Conservation (phyloP, 2,797 vertebrate species). For the Acrossocheilus wenchowensis region DNA sequence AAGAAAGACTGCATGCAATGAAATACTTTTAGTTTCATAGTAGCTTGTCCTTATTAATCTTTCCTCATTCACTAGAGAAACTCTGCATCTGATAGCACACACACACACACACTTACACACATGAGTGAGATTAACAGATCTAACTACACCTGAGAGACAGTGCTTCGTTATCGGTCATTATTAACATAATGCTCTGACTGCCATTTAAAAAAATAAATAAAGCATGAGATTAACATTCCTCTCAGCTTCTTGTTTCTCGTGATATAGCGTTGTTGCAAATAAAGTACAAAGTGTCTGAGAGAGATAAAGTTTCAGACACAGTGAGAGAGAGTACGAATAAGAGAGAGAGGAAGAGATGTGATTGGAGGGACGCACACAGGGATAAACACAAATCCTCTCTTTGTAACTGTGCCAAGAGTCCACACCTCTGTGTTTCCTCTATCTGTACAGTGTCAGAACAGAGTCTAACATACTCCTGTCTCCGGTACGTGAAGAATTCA, state of each 20-base stretch:
- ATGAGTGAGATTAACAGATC: slow-evolving; percentile 47
- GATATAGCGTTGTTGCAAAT: slow-evolving; percentile 13
- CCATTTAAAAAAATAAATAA: background rate
- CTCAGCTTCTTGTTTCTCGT: background rate
- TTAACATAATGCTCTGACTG: slow-evolving; percentile 41
- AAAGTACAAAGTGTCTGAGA: slow-evolving; percentile 18
- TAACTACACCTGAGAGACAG: slow-evolving; percentile 26
- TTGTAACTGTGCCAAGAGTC: slow-evolving; percentile 7
- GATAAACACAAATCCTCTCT: slow-evolving; percentile 10
- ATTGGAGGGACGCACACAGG: background rate
- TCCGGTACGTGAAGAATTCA: slow-evolving; percentile 21
- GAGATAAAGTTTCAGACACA: slow-evolving; percentile 23
- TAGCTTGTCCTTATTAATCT: background rate
- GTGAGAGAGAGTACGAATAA: background rate
- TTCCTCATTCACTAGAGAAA: background rate
- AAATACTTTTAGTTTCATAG: background rate
- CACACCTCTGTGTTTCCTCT: slow-evolving; percentile 31
- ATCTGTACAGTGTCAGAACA: slow-evolving; percentile 8
- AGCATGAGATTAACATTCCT: slow-evolving; percentile 1
- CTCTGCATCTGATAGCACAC: background rate
- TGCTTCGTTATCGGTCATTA: slow-evolving; percentile 51
- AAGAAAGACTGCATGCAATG: background rate
- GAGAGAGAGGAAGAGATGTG: background rate
- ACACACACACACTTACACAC: slow-evolving; percentile 9
- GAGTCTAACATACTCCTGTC: slow-evolving; percentile 25